A percentile compares a stretch with the other conserved stretches of the same genome.
Conservation (phyloP, 2,888 invertebrate genomes). For the Chymomyza amoena region DNA sequence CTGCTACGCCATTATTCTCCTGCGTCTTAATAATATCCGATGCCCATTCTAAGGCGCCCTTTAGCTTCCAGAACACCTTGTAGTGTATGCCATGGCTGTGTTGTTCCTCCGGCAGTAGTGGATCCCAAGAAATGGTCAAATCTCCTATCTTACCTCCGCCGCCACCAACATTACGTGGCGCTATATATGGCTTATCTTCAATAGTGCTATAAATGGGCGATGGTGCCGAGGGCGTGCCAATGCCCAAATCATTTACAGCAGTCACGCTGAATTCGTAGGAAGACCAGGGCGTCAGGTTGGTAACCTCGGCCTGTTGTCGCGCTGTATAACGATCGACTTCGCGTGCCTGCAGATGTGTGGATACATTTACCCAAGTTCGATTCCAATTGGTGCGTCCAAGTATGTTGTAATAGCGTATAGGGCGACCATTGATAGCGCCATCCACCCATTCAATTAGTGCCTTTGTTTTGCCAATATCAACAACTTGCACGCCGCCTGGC, state of each 20-base stretch:
- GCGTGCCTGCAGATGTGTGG: slow-evolving; percentile 82
- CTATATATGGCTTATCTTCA: slow-evolving; percentile 87
- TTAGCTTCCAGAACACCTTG: slow-evolving; percentile 91
- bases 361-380: slow-evolving; percentile 85
- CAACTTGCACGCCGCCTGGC: slow-evolving; percentile 91
- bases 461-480: slow-evolving; percentile 86
- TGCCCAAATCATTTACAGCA: slow-evolving; percentile 91
- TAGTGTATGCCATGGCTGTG: slow-evolving; percentile 95
- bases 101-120: slow-evolving; percentile 87
- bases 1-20: slow-evolving; percentile 88
- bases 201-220: slow-evolving; percentile 92
- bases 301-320: slow-evolving; percentile 86
- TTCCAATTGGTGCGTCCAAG: slow-evolving; percentile 93
- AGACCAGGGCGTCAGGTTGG: slow-evolving; percentile 91
- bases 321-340: slow-evolving; percentile 89
- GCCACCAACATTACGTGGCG: slow-evolving; percentile 90
- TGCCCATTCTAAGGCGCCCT: slow-evolving; percentile 88
- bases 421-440: slow-evolving; percentile 90
- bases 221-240: slow-evolving; percentile 89
- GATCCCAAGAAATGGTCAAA: slow-evolving; percentile 93
- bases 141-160: slow-evolving; percentile 98
- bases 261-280: slow-evolving; percentile 93
- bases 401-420: slow-evolving; percentile 88
- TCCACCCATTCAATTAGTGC: slow-evolving; percentile 93
- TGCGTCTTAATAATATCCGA: slow-evolving; percentile 82